Conservation (phyloP, 2,888 invertebrate species). For the Cordilura impudica region DNA sequence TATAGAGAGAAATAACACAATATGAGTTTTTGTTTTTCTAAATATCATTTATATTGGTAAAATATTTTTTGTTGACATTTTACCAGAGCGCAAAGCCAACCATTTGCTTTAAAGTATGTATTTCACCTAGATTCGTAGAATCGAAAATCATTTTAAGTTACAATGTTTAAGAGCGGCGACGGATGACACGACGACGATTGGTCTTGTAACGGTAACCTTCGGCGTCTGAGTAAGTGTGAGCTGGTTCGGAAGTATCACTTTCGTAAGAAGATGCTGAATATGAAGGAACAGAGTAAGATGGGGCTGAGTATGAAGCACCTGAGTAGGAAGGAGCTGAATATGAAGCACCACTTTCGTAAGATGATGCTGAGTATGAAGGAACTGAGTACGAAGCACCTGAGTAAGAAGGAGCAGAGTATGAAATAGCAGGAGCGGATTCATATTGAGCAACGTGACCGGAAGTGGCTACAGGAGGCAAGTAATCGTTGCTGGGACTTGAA, state of each 20-base stretch:
- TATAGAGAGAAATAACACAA: no score
- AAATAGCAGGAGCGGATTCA: conserved; percentile 47
- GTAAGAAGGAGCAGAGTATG: conserved; percentile 62
- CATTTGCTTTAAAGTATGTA: conserved; percentile 10
- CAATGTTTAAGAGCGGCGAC: conserved; percentile 42
- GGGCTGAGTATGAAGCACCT: conserved; percentile 22
- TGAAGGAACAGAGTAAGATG: conserved; percentile 2
- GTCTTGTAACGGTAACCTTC: conserved; percentile 61
- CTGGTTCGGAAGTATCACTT: conserved; percentile 29
- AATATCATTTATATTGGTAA: no score
- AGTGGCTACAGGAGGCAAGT: conserved; percentile 71
- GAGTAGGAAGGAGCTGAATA: conserved; percentile 50
- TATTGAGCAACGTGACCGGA: conserved; percentile 18
- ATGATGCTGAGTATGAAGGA: no score
- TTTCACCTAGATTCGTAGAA: conserved; percentile 6
- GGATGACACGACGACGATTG: conserved; percentile 52
- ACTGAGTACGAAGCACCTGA: conserved; percentile 44
- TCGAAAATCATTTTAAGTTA: conserved; percentile 6
- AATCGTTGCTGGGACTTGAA: no score
- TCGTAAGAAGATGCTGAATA: conserved; percentile 20
- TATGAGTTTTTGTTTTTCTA: no score
- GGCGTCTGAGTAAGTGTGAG: conserved; percentile 46
- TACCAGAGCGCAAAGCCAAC: no score
- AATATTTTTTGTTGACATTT: no score
- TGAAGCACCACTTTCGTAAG: neutral